Conservation (phyloP, 2,888 invertebrate genomes). For the Stictocephala bisonia region DNA sequence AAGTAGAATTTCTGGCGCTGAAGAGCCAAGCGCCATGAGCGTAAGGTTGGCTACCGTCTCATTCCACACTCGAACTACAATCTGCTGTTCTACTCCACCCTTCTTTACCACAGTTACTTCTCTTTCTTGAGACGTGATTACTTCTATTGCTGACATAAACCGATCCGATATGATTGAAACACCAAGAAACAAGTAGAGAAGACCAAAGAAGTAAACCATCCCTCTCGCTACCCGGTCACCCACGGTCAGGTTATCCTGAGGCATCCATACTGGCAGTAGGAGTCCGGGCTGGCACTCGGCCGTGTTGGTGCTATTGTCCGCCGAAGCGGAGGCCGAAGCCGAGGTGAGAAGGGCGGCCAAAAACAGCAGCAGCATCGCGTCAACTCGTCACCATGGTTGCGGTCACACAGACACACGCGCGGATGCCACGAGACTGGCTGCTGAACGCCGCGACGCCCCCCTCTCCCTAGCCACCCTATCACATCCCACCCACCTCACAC, state of each 20-base stretch:
- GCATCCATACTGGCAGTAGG: constrained; percentile 89
- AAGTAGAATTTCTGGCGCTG: constrained; percentile 97
- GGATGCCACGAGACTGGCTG: constrained; percentile 33
- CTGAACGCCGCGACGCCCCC: background rate
- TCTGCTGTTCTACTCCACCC: constrained; percentile 86
- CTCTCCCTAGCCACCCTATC: background rate
- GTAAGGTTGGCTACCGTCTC: constrained; percentile 99
- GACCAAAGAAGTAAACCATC: constrained; percentile 85
- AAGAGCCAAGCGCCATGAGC: constrained; percentile 98
- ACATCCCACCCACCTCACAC: background rate
- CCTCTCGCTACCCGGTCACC: constrained; percentile 88
- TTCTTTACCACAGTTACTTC: constrained; percentile 92
- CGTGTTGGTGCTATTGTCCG: constrained; percentile 35
- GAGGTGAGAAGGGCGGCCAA: constrained; percentile 22
- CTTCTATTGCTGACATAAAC: constrained; percentile 99
- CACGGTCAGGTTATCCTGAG: constrained; percentile 79
- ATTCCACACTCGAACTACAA: constrained; percentile 98
- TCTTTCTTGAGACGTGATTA: constrained; percentile 97
- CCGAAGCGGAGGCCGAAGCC: background rate
- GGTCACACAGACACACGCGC: constrained; percentile 2
- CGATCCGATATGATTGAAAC: constrained; percentile 99
- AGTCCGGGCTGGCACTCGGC: constrained; percentile 82
- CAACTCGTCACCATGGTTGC: constrained; percentile 39
- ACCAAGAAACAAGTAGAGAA: constrained; percentile 97
- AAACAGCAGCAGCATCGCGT: constrained; percentile 33